Conservation (phyloP, 1,140 invertebrate genomes). For the Mycetomoellerius zeteki region DNA sequence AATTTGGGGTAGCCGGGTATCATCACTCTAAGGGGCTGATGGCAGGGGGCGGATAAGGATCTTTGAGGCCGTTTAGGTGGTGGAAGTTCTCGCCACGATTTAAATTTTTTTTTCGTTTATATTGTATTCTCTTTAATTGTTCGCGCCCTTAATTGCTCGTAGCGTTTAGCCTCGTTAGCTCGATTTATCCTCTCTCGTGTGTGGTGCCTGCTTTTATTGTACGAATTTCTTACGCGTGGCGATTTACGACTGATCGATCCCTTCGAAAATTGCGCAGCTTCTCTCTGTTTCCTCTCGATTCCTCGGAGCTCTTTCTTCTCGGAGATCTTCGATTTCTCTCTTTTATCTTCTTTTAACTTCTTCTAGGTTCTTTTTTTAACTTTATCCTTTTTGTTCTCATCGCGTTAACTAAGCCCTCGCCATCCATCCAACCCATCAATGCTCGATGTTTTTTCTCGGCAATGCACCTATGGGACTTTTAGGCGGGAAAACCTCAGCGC, state of each 20-base stretch:
- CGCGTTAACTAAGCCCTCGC: conserved; percentile 82
- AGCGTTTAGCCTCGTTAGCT: conserved; percentile 10
- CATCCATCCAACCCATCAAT: conserved; percentile 79
- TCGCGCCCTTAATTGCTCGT: conserved; percentile 31
- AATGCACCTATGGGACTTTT: conserved; percentile 80
- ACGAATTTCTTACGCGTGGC: conserved; percentile 11
- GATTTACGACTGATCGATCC: neutral
- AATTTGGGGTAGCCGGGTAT: conserved; percentile 73
- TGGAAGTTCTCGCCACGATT: conserved; percentile 56
- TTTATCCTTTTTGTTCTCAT: conserved; percentile 42
- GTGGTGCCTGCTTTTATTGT: neutral
- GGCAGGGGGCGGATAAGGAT: conserved; percentile 21
- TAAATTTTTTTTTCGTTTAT: conserved; percentile 26
- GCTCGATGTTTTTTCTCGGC: conserved; percentile 76
- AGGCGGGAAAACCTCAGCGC: neutral
- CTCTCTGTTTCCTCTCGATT: conserved; percentile 38
- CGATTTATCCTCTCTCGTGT: neutral
- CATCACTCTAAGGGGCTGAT: conserved; percentile 50
- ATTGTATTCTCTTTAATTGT: conserved; percentile 1
- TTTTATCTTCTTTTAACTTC: conserved; percentile 3
- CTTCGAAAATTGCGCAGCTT: conserved; percentile 25
- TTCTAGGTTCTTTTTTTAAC: neutral
- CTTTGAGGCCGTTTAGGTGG: conserved; percentile 3
- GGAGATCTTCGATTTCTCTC: neutral
- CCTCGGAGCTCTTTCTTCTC: neutral